Evolutionary conservation across 2,797 vertebrate species (phyloP), one percentile per base, ranked within the genome.

Genomic region (Amazona ochrocephala): DNA sequence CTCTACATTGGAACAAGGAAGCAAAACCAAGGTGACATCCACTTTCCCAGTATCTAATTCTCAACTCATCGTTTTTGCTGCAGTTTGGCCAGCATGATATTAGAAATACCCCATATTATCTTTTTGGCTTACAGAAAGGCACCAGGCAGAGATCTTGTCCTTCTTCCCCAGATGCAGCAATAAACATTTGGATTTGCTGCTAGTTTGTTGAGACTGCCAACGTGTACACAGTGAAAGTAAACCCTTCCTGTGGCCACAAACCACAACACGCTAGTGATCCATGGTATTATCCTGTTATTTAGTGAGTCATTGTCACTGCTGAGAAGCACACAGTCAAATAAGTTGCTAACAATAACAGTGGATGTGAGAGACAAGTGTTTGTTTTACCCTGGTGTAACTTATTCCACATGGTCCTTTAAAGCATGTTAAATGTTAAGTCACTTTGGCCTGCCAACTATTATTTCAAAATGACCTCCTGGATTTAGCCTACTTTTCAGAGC

Each of bases 311-410:
- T 84, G 66, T 30, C 15, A 0, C 89, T 81, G 82, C 89, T 78
- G 90, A 84, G 90, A 91, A 94, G 94, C 61, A 60, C 58, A 39
- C 7, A 27, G 45, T 81, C 4, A 1, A 84, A 32, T 54, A 86
- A 96, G 79, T 72, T 93, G 70, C 76, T 94, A 96, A 88, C 87
- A 95, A 76, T 84, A 96, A 91, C 91, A 96, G 76, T 91, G 89
- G 70, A 89, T 91, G 84, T 88, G 94, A 95, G 84, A 87, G 79
- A 47, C 68, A 72, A 84, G 75, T 68, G 84, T 93, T 96, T 96
- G 87, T 68, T 94, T 97, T 91, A 92, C 44, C 90, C 34, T 67
- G 13, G 34, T 44, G 76, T 92, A 95, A 97, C 84, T 96, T 84
- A 44, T 82, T 91, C 96, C 96, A 94, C 73, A 91, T 93, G 91